Percentiles rank a stretch among this genome's conserved stretches.
Evolutionary conservation across 2,888 invertebrate genomes (phyloP).

Genomic region (Phalangium opilio): DNA sequence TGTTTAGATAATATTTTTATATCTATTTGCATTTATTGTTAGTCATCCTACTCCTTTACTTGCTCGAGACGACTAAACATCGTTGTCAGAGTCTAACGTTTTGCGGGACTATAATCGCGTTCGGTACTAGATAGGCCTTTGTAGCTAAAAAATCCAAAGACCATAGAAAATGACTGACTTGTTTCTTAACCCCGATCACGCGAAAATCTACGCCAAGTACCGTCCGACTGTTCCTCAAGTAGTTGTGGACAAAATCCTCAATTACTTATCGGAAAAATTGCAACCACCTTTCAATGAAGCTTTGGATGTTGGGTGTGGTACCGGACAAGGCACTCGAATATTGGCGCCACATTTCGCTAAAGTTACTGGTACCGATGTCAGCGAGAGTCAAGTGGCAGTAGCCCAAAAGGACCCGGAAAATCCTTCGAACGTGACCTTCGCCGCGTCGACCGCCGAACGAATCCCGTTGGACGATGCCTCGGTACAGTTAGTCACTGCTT

Average conservation of each 20-base stretch:
- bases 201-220: conserved; percentile 1
- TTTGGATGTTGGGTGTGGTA: conserved; percentile 38
- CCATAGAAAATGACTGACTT: too few relatives aligned
- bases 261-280: not conserved
- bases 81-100: too few relatives aligned
- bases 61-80: too few relatives aligned
- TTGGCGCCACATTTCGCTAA: conserved; percentile 31
- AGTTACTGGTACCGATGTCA: conserved; percentile 35
- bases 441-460: conserved; percentile 26
- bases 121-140: too few relatives aligned
- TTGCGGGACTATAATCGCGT: too few relatives aligned
- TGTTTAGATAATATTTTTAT: too few relatives aligned
- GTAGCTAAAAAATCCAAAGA: too few relatives aligned
- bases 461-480: conserved; percentile 25
- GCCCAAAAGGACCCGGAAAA: conserved; percentile 25
- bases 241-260: not conserved
- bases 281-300: conserved; percentile 23
- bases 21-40: too few relatives aligned
- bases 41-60: too few relatives aligned
- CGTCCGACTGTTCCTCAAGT: not conserved
- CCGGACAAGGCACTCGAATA: conserved; percentile 34
- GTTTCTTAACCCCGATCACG: conserved; percentile 1
- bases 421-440: conserved; percentile 19
- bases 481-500: conserved; percentile 31
- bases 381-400: conserved; percentile 29